Evolutionary conservation across 2,113 vertebrate species (phyloP).

Genomic region (Cochlearius cochlearius): DNA sequence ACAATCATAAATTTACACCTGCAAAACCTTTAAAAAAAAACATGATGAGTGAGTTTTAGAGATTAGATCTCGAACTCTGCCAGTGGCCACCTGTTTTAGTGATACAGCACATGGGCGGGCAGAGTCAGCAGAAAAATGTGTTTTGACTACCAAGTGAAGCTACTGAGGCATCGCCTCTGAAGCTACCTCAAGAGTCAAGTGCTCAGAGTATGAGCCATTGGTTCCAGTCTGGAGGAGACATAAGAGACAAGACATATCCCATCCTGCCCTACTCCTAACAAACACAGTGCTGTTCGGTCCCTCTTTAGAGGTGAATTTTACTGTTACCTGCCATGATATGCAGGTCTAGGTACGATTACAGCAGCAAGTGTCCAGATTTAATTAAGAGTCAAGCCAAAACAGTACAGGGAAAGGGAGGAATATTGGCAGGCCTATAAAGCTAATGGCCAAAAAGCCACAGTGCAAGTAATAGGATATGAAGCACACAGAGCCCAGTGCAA

Average conservation of each 20-base stretch:
- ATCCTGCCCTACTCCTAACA: neutral
- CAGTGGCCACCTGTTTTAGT: neutral
- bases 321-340: neutral
- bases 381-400: neutral
- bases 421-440: neutral
- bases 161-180: neutral
- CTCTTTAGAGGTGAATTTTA: neutral
- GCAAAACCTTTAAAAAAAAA: neutral
- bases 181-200: neutral
- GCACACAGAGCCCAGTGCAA: neutral
- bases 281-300: neutral
- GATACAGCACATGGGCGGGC: neutral
- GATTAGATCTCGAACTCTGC: neutral
- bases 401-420: neutral
- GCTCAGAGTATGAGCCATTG: neutral
- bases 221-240: neutral
- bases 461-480: neutral
- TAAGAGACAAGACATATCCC: neutral
- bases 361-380: neutral
- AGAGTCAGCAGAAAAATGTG: neutral
- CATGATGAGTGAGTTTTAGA: neutral
- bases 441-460: neutral
- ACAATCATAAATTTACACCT: neutral
- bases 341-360: neutral
- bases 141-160: neutral